These are phyloP conservation scores for Pelecanoides urinatrix DNA, from an alignment of 2,113 vertebrate species.

Conservation along the genomic window DNA sequence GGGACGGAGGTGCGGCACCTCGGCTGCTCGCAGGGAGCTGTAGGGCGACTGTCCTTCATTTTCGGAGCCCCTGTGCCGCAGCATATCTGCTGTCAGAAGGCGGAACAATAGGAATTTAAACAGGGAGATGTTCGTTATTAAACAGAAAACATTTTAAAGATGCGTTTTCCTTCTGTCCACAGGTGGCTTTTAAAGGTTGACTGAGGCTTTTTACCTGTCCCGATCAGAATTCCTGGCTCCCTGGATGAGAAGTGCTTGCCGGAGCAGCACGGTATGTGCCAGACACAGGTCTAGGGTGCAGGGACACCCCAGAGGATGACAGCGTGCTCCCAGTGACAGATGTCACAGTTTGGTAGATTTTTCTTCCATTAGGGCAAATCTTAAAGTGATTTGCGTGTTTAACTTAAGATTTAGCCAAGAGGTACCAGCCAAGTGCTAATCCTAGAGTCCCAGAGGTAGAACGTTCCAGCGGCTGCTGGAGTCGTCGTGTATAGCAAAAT, in stretches of 20 bases:
- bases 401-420: too few species aligned
- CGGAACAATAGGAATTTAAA: too few species aligned
- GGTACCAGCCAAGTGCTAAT: too few species aligned
- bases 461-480: neutral
- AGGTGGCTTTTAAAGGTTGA: neutral
- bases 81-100: neutral
- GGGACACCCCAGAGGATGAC: neutral
- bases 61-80: neutral
- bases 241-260: too few species aligned
- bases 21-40: too few species aligned
- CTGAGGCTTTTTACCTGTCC: too few species aligned
- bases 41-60: accelerated
- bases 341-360: neutral
- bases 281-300: accelerated
- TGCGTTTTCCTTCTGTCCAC: neutral
- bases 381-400: too few species aligned
- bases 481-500: too few species aligned
- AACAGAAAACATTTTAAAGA: neutral
- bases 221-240: neutral
- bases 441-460: neutral
- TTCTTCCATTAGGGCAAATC: too few species aligned
- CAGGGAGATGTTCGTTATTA: neutral
- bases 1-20: neutral
- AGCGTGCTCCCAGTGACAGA: accelerated
- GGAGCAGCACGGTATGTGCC: neutral